phyloP scores from a whole-genome alignment of 35 echinoderm and acorn worm genomes.

The Ptychodera flava region DNA sequence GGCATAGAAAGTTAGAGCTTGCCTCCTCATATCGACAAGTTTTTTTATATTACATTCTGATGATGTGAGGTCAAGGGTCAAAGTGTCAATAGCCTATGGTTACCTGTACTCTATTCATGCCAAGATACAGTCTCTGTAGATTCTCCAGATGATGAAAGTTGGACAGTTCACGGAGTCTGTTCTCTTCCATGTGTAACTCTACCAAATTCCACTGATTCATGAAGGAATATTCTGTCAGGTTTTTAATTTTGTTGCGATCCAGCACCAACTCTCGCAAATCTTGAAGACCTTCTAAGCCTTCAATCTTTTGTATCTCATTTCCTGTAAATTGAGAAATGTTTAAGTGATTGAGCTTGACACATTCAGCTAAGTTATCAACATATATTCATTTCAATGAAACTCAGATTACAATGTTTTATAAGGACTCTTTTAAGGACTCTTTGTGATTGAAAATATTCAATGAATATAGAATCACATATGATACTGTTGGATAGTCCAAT shows the following conservation, averaged over 20 bases:
- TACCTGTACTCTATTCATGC: slow-evolving; percentile 91
- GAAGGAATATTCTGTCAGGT: slow-evolving; percentile 69
- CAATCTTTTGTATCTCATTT: slow-evolving; percentile 90
- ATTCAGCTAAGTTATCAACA: too few species aligned
- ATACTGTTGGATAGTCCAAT: too few species aligned
- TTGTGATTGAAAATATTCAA: too few species aligned
- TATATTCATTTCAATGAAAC: too few species aligned
- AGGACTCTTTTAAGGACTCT: too few species aligned
- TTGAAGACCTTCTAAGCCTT: slow-evolving; percentile 81
- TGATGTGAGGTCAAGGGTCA: too few species aligned
- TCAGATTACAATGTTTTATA: too few species aligned
- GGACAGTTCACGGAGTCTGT: slow-evolving; percentile 77
- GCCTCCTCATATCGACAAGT: too few species aligned
- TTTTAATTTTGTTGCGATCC: slow-evolving; percentile 94
- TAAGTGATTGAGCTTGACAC: background rate
- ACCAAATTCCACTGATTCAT: slow-evolving; percentile 99
- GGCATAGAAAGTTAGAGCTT: too few species aligned
- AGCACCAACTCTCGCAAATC: slow-evolving; percentile 90
- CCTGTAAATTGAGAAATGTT: slow-evolving; percentile 21
- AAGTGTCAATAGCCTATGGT: too few species aligned
- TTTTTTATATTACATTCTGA: too few species aligned
- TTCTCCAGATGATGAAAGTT: slow-evolving; percentile 85
- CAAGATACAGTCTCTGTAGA: slow-evolving; percentile 88
- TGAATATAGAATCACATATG: too few species aligned
- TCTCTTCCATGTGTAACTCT: slow-evolving; percentile 97